These are phyloP conservation scores for Pteria penguin DNA, from an alignment of 2,888 invertebrate genomes.

Conservation along the genomic window DNA sequence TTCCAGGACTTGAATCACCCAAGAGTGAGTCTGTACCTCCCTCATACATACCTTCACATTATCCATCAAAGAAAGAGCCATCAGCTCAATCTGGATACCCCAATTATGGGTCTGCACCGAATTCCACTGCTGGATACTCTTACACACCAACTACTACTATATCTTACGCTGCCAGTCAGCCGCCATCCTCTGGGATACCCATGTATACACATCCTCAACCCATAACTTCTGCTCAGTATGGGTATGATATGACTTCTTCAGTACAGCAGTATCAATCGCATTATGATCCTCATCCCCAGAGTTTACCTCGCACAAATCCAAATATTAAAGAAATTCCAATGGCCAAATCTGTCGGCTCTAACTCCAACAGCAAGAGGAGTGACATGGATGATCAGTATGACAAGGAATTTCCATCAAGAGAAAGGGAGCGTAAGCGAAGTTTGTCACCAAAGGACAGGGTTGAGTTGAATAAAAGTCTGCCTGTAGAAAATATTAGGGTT, in stretches of 20 bases:
- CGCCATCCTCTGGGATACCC: slow-evolving; percentile 23
- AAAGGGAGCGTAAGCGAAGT: not conserved
- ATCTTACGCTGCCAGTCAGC: not conserved
- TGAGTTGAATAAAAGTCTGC: slow-evolving; percentile 6
- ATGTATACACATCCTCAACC: no score
- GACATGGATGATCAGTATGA: no score
- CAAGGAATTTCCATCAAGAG: no score
- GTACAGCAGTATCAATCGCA: not conserved
- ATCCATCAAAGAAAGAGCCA: not conserved
- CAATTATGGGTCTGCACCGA: not conserved
- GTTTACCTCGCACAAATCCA: not conserved
- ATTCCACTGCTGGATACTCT: slow-evolving; percentile 7
- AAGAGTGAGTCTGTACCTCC: slow-evolving; percentile 6
- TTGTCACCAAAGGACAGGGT: not conserved
- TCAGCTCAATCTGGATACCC: not conserved
- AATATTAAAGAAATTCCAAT: not conserved
- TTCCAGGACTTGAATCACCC: no score
- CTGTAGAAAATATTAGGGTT: slow-evolving; percentile 17
- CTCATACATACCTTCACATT: not conserved
- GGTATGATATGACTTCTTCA: not conserved
- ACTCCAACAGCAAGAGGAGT: not conserved
- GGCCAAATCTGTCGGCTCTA: not conserved
- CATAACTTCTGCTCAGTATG: no score
- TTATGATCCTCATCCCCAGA: not conserved
- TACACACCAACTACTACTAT: not conserved